phyloP scores from a whole-genome alignment of 1,140 invertebrate species.

The Drosophila prosaltans region DNA sequence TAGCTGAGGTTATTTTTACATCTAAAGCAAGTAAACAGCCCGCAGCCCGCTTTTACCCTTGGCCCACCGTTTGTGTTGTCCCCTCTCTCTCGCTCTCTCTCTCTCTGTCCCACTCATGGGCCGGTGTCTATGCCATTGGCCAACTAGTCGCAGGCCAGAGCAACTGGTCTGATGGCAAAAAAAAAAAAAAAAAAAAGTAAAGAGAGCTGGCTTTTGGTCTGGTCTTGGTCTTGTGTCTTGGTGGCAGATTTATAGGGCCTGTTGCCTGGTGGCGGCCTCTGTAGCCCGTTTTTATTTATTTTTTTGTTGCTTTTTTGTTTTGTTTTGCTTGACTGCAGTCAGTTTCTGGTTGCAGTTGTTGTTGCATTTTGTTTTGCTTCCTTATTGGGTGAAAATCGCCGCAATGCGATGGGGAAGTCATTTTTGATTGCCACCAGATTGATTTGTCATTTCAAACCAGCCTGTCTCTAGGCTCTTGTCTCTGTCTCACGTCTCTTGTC shows the following conservation, averaged over 20 bases:
- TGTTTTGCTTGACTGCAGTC: slow-evolving; percentile 72
- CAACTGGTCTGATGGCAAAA: slow-evolving; percentile 61
- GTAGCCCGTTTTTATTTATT: slow-evolving; percentile 33
- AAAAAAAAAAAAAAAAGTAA: neutral
- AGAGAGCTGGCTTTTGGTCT: slow-evolving; percentile 18
- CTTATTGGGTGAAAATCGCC: slow-evolving; percentile 79
- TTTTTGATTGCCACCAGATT: slow-evolving; percentile 74
- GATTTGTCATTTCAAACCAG: slow-evolving; percentile 70
- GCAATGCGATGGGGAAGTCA: slow-evolving; percentile 57
- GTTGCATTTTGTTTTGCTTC: slow-evolving; percentile 64
- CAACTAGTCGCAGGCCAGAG: slow-evolving; percentile 57
- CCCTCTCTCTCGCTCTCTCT: neutral
- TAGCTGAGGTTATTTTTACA: slow-evolving; percentile 83
- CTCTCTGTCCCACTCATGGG: neutral
- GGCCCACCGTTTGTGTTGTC: neutral
- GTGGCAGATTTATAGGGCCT: slow-evolving; percentile 64
- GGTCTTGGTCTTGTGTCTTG: slow-evolving; percentile 33
- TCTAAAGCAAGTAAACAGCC: slow-evolving; percentile 55
- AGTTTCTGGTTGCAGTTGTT: slow-evolving; percentile 70
- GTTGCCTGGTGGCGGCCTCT: slow-evolving; percentile 25
- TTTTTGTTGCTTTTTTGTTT: slow-evolving; percentile 29
- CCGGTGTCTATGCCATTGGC: slow-evolving; percentile 38
- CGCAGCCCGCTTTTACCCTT: neutral
- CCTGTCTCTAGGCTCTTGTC: neutral
- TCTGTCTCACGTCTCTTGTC: neutral